Conservation (phyloP, 2,113 vertebrate species). For the Loxodonta africana region DNA sequence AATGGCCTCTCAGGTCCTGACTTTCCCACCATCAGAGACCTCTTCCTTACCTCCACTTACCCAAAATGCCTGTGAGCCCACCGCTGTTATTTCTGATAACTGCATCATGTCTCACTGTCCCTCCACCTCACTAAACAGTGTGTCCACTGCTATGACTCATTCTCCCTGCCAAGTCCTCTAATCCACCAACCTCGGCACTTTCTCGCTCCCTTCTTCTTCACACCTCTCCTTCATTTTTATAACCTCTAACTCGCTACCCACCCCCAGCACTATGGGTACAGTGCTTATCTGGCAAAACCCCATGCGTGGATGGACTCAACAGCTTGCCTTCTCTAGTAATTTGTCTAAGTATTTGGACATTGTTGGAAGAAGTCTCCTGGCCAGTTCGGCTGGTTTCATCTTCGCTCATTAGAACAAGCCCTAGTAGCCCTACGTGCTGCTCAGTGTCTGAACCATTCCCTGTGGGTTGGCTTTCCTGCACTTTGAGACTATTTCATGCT, state of each 20-base stretch:
- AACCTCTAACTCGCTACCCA: not conserved
- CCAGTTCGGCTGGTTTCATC: not conserved
- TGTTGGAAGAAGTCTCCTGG: not conserved
- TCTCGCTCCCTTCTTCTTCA: not conserved
- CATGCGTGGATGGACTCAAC: not conserved
- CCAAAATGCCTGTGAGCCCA: rapidly evolving
- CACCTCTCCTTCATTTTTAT: not conserved
- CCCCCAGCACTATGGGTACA: no score
- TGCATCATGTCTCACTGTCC: no score
- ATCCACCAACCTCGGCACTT: not conserved
- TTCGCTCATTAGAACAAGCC: not conserved
- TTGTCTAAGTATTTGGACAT: no score
- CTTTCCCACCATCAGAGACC: rapidly evolving
- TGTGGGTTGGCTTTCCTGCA: not conserved
- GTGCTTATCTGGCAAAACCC: not conserved
- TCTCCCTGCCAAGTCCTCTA: no score
- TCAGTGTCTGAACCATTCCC: not conserved
- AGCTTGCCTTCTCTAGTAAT: not conserved
- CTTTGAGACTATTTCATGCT: not conserved
- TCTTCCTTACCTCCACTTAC: not conserved
- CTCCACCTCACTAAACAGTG: not conserved
- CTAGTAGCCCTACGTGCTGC: no score
- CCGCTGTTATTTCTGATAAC: not conserved
- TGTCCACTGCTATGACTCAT: not conserved
- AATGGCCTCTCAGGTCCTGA: not conserved